Evolutionary conservation across 2,113 vertebrate genomes (phyloP), one percentile per base, ranked within the genome.

Genomic region (Lutjanus erythropterus): DNA sequence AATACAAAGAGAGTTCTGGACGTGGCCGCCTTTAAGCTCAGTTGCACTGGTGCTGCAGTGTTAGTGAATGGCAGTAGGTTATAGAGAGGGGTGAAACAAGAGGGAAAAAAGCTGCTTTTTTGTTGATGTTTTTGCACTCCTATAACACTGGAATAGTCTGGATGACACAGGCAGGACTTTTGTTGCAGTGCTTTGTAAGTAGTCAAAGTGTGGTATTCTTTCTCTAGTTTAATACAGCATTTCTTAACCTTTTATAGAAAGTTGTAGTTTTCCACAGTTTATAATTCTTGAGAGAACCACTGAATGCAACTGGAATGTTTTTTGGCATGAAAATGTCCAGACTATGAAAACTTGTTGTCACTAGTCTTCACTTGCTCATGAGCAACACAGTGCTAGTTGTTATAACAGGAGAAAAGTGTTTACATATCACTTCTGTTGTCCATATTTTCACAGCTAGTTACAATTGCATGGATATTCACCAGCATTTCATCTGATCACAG

Each of bases 1-100:
- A 64, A 46, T 15, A 60, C 49, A 35, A 11, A 78, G n/a, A 83
- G 41, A 67, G 68, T 80, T 91, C 80, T 91, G 81, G 86, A 83
- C 64, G 42, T 83, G 68, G 35, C 68, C 5, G 4, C 6, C 10
- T 53, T 85, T 77, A 33, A 69, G 88, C 69, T 78, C 47, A 50
- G 66, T 33, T 80, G 64, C 42, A 14, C 44, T 62, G 44, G 39
- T 85, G 74, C 46, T 81, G 77, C 71, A 75, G 52, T 37, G 67
- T 9, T 31, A 6, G 9, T 55, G 71, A 87, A 65, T 65, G 42
- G 35, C 72, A 27, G 39, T 23, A 19, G 77, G 56, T 84, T 39
- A n/a, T 8, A 53, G 3, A n/a, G 37, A 15, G 46, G 61, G 35
- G 41, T n/a, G 27, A 44, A 69, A 68, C 47, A 41, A 66, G 7